Conservation (phyloP, 2,797 vertebrate genomes). For the Cebuella pygmaea region DNA sequence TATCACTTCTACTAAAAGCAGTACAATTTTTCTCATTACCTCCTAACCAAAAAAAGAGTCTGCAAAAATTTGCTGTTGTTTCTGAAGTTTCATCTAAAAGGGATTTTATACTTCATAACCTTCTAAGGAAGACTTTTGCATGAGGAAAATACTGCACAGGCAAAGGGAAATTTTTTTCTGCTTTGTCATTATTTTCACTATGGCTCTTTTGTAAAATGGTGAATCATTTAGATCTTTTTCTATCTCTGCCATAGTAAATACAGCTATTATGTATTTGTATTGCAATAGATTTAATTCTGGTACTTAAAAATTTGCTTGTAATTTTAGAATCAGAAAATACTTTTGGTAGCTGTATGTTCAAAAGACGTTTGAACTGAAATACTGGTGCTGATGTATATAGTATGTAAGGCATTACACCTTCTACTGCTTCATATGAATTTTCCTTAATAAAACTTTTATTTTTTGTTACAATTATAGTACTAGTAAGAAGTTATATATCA, state of each 20-base stretch:
- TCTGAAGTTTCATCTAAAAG: background rate
- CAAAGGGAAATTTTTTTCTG: background rate
- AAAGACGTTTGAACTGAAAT: background rate
- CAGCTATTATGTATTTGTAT: background rate
- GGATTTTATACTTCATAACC: background rate
- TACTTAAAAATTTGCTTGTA: background rate
- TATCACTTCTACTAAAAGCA: background rate
- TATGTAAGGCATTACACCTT: background rate
- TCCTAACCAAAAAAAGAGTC: background rate
- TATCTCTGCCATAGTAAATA: background rate
- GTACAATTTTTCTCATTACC: background rate
- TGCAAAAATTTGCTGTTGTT: background rate
- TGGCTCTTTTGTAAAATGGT: background rate
- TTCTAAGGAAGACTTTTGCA: background rate
- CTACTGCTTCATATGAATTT: background rate
- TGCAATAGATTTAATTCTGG: background rate
- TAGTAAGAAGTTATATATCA: background rate
- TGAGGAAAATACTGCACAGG: background rate
- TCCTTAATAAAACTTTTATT: background rate
- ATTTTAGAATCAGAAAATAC: conserved; percentile 21
- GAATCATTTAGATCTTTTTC: background rate
- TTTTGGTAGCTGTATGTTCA: background rate
- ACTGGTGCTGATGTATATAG: background rate
- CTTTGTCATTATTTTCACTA: background rate
- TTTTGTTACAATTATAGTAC: background rate